Conservation (phyloP, 2,888 invertebrate species). For the Pandemis heparana region DNA sequence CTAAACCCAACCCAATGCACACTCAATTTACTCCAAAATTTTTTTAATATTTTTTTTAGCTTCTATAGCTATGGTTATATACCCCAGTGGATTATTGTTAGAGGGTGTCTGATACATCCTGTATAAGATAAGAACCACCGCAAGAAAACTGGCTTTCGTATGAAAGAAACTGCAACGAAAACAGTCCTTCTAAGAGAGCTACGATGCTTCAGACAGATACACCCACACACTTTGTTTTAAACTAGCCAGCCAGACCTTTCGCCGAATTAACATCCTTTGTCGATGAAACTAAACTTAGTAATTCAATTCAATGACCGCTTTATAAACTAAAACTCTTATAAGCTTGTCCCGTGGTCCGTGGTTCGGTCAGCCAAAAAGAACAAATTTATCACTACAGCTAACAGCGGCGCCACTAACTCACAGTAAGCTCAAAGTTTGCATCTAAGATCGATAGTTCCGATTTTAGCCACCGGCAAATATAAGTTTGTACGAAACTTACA, state of each 20-base stretch:
- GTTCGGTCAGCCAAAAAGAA: conserved; percentile 13
- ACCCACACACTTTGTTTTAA: background rate
- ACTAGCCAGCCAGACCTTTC: background rate
- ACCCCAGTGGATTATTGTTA: no score
- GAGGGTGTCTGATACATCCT: no score
- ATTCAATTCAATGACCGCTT: conserved; percentile 20
- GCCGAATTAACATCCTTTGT: background rate
- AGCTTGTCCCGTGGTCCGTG: background rate
- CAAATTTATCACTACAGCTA: conserved; percentile 1
- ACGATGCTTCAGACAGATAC: no score
- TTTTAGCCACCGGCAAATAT: conserved; percentile 4
- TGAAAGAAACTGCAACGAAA: no score
- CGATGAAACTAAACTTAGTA: background rate
- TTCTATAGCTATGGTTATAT: no score
- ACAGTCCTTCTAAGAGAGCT: no score
- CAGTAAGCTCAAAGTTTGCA: background rate
- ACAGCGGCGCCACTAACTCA: background rate
- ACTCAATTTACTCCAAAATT: no score
- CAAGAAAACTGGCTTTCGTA: no score
- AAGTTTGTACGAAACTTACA: conserved; percentile 28
- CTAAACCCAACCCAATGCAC: no score
- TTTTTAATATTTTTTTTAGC: no score
- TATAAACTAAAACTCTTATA: conserved; percentile 12
- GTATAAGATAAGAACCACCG: no score
- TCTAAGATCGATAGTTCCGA: background rate